These are phyloP conservation scores for Nomada flava DNA, from an alignment of 2,888 invertebrate species.

Conservation along the genomic window DNA sequence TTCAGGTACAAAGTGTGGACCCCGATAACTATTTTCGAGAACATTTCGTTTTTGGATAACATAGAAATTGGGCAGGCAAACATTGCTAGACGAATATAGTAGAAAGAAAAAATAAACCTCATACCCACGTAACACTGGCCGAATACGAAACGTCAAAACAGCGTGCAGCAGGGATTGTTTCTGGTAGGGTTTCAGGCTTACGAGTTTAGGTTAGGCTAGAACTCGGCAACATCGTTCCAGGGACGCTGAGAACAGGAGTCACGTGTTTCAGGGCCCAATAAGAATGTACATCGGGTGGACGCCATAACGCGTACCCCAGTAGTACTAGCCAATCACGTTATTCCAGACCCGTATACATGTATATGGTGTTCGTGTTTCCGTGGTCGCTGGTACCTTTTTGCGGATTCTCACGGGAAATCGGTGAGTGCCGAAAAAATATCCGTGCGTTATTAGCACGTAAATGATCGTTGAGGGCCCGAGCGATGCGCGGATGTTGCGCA, in stretches of 20 bases:
- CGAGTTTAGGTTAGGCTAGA: constrained; percentile 63
- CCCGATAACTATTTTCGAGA: not conserved
- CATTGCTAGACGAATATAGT: not conserved
- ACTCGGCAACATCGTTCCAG: constrained; percentile 64
- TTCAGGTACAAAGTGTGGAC: not conserved
- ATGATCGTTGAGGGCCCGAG: constrained; percentile 43
- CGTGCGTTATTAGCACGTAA: constrained; percentile 54
- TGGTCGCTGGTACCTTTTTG: constrained; percentile 72
- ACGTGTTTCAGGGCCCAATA: constrained; percentile 77
- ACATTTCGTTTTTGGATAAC: not conserved
- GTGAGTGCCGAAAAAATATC: constrained; percentile 70
- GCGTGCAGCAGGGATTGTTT: not conserved
- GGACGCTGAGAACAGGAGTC: constrained; percentile 65
- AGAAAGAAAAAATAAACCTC: no score
- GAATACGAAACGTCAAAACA: constrained; percentile 41
- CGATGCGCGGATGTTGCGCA: constrained; percentile 52
- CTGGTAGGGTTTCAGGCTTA: constrained; percentile 29
- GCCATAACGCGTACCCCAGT: constrained; percentile 79
- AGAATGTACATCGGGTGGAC: constrained; percentile 57
- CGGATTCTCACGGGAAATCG: constrained; percentile 70
- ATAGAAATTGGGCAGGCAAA: not conserved
- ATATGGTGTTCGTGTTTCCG: constrained; percentile 79
- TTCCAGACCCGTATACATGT: constrained; percentile 79
- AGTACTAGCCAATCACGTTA: constrained; percentile 77
- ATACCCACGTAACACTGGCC: constrained; percentile 30